Conservation (phyloP, 2,797 vertebrate species). For the Dipus sagitta region DNA sequence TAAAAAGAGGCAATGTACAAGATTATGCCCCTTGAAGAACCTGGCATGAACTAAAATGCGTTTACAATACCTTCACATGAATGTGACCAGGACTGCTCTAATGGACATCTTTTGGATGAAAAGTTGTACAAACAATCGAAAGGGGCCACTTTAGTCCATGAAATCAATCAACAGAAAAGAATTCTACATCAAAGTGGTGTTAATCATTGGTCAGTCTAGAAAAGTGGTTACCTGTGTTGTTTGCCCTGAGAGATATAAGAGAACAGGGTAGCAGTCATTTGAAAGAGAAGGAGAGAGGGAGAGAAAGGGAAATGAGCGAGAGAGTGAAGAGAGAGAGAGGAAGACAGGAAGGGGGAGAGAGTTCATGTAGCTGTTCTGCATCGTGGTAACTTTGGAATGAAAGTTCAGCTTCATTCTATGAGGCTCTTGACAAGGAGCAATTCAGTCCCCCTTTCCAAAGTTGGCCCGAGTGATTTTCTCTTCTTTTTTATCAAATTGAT, state of each 20-base stretch:
- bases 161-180: background rate
- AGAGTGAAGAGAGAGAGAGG: background rate
- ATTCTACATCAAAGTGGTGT: background rate
- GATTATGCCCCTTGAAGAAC: background rate
- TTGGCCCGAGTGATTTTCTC: background rate
- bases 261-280: background rate
- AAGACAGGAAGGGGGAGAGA: background rate
- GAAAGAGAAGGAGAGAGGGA: slow-evolving; percentile 33
- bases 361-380: no score
- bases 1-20: background rate
- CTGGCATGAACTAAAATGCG: slow-evolving; percentile 7
- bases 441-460: slow-evolving; percentile 9
- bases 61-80: background rate
- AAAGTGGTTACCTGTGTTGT: background rate
- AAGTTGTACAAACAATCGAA: background rate
- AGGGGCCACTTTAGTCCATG: background rate
- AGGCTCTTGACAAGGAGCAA: background rate
- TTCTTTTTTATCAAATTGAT: slow-evolving; percentile 31
- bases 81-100: background rate
- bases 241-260: slow-evolving; percentile 50
- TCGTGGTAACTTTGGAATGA: background rate
- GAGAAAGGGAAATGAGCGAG: background rate
- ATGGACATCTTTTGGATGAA: background rate
- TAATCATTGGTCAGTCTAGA: slow-evolving; percentile 32
- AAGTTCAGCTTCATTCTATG: background rate